Conservation (phyloP, 2,888 invertebrate genomes). For the Pocota personata region DNA sequence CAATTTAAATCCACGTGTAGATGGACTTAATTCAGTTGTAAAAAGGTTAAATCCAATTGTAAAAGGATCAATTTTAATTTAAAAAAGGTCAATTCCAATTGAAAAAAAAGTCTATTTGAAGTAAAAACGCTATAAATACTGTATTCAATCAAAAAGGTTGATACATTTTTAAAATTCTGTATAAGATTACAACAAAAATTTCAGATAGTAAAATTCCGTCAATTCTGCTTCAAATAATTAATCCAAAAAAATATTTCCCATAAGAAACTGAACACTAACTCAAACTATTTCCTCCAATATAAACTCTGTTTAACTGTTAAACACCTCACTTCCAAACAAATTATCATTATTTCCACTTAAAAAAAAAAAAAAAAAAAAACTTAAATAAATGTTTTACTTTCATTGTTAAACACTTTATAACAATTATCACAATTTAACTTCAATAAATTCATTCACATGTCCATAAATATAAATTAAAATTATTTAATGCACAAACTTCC, state of each 20-base stretch:
- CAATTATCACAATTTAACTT: background rate
- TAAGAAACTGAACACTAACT: background rate
- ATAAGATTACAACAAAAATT: no score
- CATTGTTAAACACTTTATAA: slow-evolving; percentile 2
- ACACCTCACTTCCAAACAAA: background rate
- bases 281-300: background rate
- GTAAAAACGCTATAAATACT: no score
- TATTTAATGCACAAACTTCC: background rate
- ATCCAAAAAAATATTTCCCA: background rate
- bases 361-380: background rate
- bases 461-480: slow-evolving; percentile 10
- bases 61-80: no score
- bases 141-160: no score
- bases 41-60: no score
- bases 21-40: no score
- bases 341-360: background rate
- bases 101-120: no score
- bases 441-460: background rate
- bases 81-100: no score
- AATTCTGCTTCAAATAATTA: background rate
- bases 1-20: no score
- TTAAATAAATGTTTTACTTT: background rate
- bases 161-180: no score
- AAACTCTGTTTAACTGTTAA: background rate
- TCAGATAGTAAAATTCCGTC: no score